phyloP scores from a whole-genome alignment of 2,113 vertebrate species.

The Nipponia nippon region DNA sequence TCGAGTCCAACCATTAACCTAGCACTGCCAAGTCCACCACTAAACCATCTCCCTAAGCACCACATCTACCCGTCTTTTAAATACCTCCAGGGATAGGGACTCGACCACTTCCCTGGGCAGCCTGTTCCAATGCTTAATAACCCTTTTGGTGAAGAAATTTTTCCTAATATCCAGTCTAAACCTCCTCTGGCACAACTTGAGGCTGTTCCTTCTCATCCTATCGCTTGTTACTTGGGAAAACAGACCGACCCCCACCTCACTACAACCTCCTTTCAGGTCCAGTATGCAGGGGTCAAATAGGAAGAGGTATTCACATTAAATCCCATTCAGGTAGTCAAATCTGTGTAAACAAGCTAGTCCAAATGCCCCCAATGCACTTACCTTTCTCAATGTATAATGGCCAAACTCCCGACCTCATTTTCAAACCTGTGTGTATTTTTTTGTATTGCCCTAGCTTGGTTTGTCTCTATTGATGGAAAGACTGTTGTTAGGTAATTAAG shows the following conservation, averaged over 20 bases:
- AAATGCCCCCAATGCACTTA: background rate
- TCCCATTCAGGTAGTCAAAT: background rate
- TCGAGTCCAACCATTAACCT: accelerated
- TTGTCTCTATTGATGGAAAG: background rate
- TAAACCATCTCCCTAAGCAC: background rate
- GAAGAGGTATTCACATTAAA: background rate
- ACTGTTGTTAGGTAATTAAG: background rate
- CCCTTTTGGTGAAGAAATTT: background rate
- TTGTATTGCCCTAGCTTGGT: background rate
- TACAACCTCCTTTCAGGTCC: background rate
- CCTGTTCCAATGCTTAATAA: background rate
- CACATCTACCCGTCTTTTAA: background rate
- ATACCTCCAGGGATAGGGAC: background rate
- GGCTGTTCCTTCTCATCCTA: background rate
- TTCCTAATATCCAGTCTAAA: background rate
- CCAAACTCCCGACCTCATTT: background rate
- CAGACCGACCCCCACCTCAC: accelerated
- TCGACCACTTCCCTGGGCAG: background rate
- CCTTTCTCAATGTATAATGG: background rate
- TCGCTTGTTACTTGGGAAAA: background rate
- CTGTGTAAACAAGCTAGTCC: background rate
- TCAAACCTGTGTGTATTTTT: background rate
- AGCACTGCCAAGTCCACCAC: background rate
- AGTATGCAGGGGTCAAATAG: background rate
- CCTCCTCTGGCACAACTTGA: background rate